Conservation (phyloP, 2,113 vertebrate genomes). For the Pyxicephalus adspersus region DNA sequence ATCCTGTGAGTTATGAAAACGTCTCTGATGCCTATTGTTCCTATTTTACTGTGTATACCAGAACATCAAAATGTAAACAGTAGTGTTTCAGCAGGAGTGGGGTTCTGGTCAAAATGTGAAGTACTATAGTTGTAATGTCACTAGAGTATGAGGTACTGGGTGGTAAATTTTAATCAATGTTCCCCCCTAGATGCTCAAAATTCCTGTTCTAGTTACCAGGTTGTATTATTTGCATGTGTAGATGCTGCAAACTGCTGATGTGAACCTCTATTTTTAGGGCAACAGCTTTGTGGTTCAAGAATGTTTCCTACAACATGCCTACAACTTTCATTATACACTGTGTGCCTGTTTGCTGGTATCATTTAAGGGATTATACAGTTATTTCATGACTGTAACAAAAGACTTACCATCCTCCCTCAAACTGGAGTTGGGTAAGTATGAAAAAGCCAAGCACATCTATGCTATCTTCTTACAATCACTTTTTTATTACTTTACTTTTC, state of each 20-base stretch:
- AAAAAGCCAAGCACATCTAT: background rate
- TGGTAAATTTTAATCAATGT: too few relatives aligned
- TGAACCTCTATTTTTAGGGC: conserved; percentile 74
- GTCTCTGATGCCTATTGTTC: too few relatives aligned
- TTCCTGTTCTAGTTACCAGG: too few relatives aligned
- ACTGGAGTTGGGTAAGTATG: conserved; percentile 90
- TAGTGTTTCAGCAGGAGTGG: too few relatives aligned
- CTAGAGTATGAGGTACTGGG: too few relatives aligned
- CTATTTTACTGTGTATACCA: too few relatives aligned
- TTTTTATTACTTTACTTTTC: conserved; percentile 2
- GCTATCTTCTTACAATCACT: background rate
- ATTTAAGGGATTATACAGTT: conserved; percentile 93
- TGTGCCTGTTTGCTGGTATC: conserved; percentile 89
- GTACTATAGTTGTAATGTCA: too few relatives aligned
- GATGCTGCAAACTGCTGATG: background rate
- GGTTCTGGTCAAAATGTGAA: too few relatives aligned
- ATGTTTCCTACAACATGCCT: conserved; percentile 91
- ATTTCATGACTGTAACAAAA: conserved; percentile 86
- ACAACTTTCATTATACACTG: conserved; percentile 88
- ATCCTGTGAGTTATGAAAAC: too few relatives aligned
- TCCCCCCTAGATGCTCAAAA: too few relatives aligned
- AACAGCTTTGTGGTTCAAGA: conserved; percentile 90
- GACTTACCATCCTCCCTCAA: conserved; percentile 89
- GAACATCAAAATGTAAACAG: too few relatives aligned
- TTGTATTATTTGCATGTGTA: too few relatives aligned